phyloP scores from a whole-genome alignment of 2,888 invertebrate genomes.

The Noctua janthina region DNA sequence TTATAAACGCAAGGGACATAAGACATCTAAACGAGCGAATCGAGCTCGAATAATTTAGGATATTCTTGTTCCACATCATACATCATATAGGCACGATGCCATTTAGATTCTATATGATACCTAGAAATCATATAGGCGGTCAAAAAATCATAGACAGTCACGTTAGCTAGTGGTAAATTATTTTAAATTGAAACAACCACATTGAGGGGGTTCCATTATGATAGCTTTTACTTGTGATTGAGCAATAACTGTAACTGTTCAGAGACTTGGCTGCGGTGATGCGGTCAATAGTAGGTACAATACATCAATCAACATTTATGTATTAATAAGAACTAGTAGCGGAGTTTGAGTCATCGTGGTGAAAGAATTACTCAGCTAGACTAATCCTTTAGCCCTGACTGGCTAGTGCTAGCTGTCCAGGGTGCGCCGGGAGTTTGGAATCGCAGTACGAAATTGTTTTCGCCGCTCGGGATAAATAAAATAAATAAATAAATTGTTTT shows the following conservation, averaged over 20 bases:
- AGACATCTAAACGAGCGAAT: no score
- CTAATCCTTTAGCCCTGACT: background rate
- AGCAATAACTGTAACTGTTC: slow-evolving; percentile 30
- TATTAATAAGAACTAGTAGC: background rate
- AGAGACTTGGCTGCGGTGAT: background rate
- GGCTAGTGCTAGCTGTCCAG: background rate
- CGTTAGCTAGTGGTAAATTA: slow-evolving; percentile 34
- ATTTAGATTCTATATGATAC: background rate
- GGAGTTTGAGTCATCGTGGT: background rate
- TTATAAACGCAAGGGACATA: no score
- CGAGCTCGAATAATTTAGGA: no score
- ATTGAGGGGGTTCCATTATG: slow-evolving; percentile 9
- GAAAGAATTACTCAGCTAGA: background rate
- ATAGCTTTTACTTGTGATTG: slow-evolving; percentile 26
- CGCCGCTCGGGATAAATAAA: no score
- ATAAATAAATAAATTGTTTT: no score
- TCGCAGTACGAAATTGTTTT: background rate
- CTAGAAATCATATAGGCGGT: background rate
- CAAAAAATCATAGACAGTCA: slow-evolving; percentile 24
- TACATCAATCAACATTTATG: slow-evolving; percentile 8
- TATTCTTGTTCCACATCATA: no score
- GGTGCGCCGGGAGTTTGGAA: background rate
- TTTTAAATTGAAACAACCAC: slow-evolving; percentile 36
- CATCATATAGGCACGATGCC: background rate
- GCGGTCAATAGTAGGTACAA: background rate